phyloP scores from a whole-genome alignment of 2,113 vertebrate species.

The Macroglossus sobrinus region DNA sequence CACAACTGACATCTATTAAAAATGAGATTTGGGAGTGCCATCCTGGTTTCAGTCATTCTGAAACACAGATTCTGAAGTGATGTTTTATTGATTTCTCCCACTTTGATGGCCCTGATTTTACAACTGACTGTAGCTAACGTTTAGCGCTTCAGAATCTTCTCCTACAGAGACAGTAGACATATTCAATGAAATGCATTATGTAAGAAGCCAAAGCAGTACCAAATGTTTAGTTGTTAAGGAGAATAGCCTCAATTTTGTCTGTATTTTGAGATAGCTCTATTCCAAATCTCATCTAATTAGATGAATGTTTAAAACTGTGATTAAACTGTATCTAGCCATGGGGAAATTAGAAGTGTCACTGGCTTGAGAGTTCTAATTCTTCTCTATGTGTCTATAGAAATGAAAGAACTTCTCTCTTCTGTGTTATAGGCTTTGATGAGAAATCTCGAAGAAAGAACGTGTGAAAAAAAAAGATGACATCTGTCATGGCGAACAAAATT shows the following conservation, averaged over 20 bases:
- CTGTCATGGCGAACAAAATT: not conserved
- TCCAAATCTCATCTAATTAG: not conserved
- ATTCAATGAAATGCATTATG: accelerated
- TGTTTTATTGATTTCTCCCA: not conserved
- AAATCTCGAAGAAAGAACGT: not conserved
- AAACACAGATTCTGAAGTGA: not conserved
- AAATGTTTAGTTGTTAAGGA: not conserved
- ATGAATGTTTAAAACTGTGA: constrained; percentile 11
- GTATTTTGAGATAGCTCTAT: not conserved
- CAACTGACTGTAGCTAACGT: not conserved
- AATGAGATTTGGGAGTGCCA: not conserved
- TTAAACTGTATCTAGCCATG: not conserved
- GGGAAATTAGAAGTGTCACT: not conserved
- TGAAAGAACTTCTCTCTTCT: not conserved
- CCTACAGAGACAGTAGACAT: not conserved
- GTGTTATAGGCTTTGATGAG: not conserved
- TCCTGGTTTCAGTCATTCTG: not conserved
- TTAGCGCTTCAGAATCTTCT: not conserved
- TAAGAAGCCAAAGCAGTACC: accelerated
- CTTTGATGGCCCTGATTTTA: not conserved
- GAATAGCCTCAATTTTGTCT: not conserved
- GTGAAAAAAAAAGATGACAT: constrained; percentile 52
- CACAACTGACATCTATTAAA: not conserved
- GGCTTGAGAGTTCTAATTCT: not conserved
- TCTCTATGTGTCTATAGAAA: not conserved